These are phyloP conservation scores for Myopa tessellatipennis DNA, from an alignment of 2,888 invertebrate genomes.

Conservation along the genomic window DNA sequence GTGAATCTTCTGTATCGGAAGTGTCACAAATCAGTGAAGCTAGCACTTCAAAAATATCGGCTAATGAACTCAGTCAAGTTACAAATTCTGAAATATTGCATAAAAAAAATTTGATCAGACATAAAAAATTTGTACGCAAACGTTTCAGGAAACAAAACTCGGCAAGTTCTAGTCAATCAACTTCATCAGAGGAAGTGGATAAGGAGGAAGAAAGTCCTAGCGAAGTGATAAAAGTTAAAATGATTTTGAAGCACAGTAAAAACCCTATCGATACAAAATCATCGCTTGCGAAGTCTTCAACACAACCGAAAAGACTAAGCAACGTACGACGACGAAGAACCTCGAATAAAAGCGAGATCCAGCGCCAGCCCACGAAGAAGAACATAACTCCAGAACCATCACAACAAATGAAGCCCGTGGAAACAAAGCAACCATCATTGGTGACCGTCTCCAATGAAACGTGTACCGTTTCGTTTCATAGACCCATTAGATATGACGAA, in stretches of 20 bases:
- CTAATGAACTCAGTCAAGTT: neutral
- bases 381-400: neutral
- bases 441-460: neutral
- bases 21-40: neutral
- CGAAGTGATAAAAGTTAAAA: neutral
- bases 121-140: neutral
- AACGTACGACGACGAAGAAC: neutral
- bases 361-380: neutral
- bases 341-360: too few relatives aligned
- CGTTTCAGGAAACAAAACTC: neutral
- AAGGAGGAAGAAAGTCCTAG: neutral
- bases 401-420: neutral
- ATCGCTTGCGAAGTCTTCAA: neutral
- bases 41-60: neutral
- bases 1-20: neutral
- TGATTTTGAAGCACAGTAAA: neutral
- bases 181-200: neutral
- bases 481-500: neutral
- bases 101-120: neutral
- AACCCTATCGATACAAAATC: neutral
- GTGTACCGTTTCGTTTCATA: conserved; percentile 8
- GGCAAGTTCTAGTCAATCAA: neutral
- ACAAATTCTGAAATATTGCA: neutral
- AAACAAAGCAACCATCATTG: neutral
- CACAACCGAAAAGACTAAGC: neutral